These are phyloP conservation scores for Lasioglossum marginatum DNA, from an alignment of 2,888 invertebrate species.

Conservation along the genomic window DNA sequence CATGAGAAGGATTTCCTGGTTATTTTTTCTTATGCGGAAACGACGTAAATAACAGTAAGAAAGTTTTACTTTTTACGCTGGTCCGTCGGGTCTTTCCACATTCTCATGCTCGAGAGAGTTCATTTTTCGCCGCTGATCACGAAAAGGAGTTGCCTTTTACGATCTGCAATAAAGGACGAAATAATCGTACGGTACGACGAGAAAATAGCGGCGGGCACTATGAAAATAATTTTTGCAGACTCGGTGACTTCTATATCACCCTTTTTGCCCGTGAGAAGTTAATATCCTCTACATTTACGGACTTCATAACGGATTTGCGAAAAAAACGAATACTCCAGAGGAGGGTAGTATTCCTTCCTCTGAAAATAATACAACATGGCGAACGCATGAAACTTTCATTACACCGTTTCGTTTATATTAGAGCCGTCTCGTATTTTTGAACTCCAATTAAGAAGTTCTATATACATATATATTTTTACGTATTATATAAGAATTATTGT, in stretches of 20 bases:
- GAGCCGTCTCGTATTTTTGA: not conserved
- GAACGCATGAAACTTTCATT: not conserved
- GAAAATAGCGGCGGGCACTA: slow-evolving; percentile 26
- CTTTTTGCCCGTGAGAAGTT: slow-evolving; percentile 4
- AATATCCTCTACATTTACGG: slow-evolving; percentile 1
- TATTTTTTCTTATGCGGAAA: not conserved
- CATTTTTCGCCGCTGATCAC: slow-evolving; percentile 6
- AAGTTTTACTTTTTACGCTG: slow-evolving; percentile 6
- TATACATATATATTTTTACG: too few species aligned
- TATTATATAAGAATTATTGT: too few species aligned
- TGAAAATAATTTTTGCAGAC: slow-evolving; percentile 19
- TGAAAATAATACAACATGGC: not conserved
- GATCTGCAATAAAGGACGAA: slow-evolving; percentile 27
- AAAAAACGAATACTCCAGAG: not conserved
- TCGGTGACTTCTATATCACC: not conserved
- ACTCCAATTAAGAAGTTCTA: not conserved
- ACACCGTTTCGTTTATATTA: not conserved
- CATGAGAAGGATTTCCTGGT: not conserved
- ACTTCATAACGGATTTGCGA: slow-evolving; percentile 3
- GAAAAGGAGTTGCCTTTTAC: slow-evolving; percentile 11
- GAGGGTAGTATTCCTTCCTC: not conserved
- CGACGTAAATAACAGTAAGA: slow-evolving; percentile 11
- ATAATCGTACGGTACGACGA: slow-evolving; percentile 23
- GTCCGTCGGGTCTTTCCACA: slow-evolving; percentile 2
- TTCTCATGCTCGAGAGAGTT: slow-evolving; percentile 12